Evolutionary conservation across 2,797 vertebrate species (phyloP).

Genomic region (Tauraco hartlaubi): DNA sequence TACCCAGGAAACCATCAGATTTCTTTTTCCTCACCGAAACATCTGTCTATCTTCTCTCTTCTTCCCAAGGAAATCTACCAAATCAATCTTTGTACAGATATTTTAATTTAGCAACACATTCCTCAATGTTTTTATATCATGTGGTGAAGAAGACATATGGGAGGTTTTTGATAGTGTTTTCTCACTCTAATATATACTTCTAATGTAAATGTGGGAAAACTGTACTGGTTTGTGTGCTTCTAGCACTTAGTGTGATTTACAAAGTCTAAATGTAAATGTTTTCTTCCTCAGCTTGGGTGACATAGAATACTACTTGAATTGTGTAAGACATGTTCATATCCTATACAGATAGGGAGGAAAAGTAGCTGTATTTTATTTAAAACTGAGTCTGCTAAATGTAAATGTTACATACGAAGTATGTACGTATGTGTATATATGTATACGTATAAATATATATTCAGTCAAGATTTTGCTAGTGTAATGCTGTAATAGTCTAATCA

Average conservation of each 20-base stretch:
- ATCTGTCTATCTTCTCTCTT: background rate
- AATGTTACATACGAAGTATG: background rate
- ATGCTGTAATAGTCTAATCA: background rate
- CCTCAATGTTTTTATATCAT: background rate
- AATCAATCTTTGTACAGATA: background rate
- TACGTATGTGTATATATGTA: background rate
- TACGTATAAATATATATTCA: background rate
- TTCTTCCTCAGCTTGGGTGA: background rate
- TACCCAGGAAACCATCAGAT: background rate
- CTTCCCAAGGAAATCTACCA: background rate
- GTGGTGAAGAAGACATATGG: background rate
- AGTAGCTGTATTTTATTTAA: background rate
- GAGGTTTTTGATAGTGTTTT: background rate
- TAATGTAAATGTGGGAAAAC: background rate
- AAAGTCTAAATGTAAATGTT: background rate
- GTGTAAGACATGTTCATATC: background rate
- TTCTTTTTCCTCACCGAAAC: background rate
- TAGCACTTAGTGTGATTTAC: background rate
- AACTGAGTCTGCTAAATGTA: background rate
- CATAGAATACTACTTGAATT: background rate
- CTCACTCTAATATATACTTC: background rate
- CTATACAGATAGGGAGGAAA: background rate
- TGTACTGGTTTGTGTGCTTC: background rate
- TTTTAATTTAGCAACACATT: background rate
- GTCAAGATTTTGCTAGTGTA: background rate